These are phyloP conservation scores for Oscheius onirici DNA, from an alignment of 2,888 invertebrate genomes.

Conservation along the genomic window DNA sequence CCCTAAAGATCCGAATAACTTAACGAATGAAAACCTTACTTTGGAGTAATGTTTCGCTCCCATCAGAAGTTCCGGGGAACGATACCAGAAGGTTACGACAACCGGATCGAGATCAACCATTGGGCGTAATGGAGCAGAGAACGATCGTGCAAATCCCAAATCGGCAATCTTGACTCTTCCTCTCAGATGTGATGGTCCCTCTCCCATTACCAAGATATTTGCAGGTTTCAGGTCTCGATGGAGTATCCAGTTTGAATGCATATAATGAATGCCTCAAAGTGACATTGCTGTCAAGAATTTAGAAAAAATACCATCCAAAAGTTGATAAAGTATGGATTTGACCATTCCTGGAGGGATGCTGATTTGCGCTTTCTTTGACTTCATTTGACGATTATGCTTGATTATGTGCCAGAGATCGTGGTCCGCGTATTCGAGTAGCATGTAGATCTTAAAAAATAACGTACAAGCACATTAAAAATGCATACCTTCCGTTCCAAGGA, in stretches of 20 bases:
- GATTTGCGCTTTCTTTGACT: slow-evolving; percentile 89
- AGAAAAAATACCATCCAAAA: slow-evolving; percentile 83
- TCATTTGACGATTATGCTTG: slow-evolving; percentile 85
- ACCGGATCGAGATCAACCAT: slow-evolving; percentile 98
- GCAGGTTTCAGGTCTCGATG: slow-evolving; percentile 88
- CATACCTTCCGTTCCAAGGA: slow-evolving; percentile 49
- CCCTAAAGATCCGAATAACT: slow-evolving; percentile 45
- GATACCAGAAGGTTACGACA: slow-evolving; percentile 98
- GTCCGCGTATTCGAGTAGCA: slow-evolving; percentile 82
- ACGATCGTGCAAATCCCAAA: slow-evolving; percentile 97
- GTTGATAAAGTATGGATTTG: slow-evolving; percentile 95
- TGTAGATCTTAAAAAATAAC: slow-evolving; percentile 34
- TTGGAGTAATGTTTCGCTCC: slow-evolving; percentile 73
- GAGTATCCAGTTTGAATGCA: slow-evolving; percentile 98
- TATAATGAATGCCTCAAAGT: slow-evolving; percentile 84
- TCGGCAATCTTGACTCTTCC: slow-evolving; percentile 83
- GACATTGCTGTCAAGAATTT: neutral
- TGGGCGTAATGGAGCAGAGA: slow-evolving; percentile 96
- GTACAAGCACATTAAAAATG: neutral
- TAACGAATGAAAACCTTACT: slow-evolving; percentile 32
- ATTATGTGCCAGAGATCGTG: slow-evolving; percentile 99
- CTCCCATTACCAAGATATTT: slow-evolving; percentile 98
- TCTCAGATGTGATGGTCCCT: slow-evolving; percentile 84
- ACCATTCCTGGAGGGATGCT: slow-evolving; percentile 79
- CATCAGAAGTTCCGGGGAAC: slow-evolving; percentile 85